phyloP scores from a whole-genome alignment of 1,140 invertebrate species.

The Sinella curviseta region DNA sequence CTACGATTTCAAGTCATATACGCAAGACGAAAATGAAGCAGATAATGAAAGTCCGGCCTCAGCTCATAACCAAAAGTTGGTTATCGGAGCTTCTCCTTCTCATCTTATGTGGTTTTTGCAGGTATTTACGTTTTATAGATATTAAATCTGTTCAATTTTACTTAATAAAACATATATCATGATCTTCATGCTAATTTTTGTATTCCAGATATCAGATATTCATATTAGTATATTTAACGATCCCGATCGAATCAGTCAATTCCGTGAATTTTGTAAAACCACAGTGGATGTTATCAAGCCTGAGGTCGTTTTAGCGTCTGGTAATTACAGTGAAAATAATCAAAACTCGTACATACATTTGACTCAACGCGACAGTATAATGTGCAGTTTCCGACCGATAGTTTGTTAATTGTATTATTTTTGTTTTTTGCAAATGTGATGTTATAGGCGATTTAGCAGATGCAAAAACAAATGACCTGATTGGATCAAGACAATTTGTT shows the following conservation, averaged over 20 bases:
- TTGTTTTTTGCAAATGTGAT: slow-evolving; percentile 2
- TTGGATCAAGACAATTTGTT: slow-evolving; percentile 78
- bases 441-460: slow-evolving; percentile 84
- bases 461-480: slow-evolving; percentile 74
- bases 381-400: neutral
- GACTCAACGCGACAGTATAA: too few species aligned
- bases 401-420: slow-evolving; percentile 20
- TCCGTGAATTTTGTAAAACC: slow-evolving; percentile 76
- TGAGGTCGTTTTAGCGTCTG: slow-evolving; percentile 76
- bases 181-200: slow-evolving; percentile 47
- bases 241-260: slow-evolving; percentile 69
- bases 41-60: neutral
- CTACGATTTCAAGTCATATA: neutral
- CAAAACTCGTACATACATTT: slow-evolving; percentile 29
- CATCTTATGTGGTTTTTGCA: slow-evolving; percentile 76
- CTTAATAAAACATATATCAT: neutral
- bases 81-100: slow-evolving; percentile 60
- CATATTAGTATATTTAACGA: slow-evolving; percentile 86
- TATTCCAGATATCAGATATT: slow-evolving; percentile 82
- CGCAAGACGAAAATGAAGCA: neutral
- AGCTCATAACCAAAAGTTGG: slow-evolving; percentile 51
- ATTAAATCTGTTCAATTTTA: neutral
- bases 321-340: too few species aligned
- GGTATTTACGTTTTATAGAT: slow-evolving; percentile 52
- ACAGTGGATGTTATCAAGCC: slow-evolving; percentile 76